Evolutionary conservation across 2,888 invertebrate genomes (phyloP).

Genomic region (Apantesis nais): DNA sequence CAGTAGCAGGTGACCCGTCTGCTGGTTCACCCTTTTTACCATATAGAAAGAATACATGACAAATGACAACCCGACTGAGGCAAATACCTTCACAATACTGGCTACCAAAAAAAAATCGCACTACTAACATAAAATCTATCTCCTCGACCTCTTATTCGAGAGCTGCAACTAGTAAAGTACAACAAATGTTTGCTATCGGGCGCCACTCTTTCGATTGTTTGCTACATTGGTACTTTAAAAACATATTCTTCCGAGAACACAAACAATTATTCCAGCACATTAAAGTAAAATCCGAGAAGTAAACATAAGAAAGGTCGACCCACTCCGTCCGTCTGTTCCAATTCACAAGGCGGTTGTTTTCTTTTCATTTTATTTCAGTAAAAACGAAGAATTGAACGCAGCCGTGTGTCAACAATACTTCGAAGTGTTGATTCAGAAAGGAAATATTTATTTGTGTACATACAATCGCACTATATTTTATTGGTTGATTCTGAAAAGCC

Average conservation of each 20-base stretch:
- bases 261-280: neutral
- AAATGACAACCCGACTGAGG: no score
- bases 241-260: neutral
- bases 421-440: neutral
- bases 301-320: constrained; percentile 18
- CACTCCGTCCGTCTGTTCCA: constrained; percentile 20
- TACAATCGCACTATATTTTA: neutral
- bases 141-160: neutral
- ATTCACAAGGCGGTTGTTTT: constrained; percentile 32
- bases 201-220: neutral
- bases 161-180: neutral
- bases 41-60: no score
- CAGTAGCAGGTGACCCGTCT: no score
- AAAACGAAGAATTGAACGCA: constrained; percentile 3
- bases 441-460: neutral
- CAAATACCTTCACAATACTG: no score
- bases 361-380: constrained; percentile 23
- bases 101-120: no score
- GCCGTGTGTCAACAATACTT: neutral
- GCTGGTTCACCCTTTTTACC: no score
- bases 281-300: constrained; percentile 1
- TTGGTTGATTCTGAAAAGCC: neutral
- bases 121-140: neutral
- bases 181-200: neutral
- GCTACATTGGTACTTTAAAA: neutral